Base-by-base conservation (phyloP, 2,113 vertebrate species). In the Mirza zaza region DNA sequence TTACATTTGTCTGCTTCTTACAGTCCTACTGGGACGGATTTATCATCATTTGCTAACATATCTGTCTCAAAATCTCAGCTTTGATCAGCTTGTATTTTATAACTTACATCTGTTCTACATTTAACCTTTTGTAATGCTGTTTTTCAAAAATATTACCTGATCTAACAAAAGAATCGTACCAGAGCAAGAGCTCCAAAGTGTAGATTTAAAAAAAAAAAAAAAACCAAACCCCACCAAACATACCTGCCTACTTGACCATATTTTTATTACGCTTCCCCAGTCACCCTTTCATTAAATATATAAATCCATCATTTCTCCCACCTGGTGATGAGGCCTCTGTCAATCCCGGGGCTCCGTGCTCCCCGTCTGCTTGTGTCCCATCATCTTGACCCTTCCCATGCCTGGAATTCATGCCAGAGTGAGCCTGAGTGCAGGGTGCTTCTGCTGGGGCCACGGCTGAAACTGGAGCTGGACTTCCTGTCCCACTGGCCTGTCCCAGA, bases 51-150 rank as follows among this genome's bases (percentile, higher is more conserved):
- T 99, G 99, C 99, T 98, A 99, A 98, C 98, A 98, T 99, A 99
- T 99, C 99, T 99, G 99, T 99, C 99, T 99, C 98, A 99, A 99
- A 99, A 99, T 99, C 98, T 98, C 95, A 98, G 99, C 99, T 99
- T 99, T 99, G 99, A 99, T 99, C 99, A 99, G 98, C 99, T 99
- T 99, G 99, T 99, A 99, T 99, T 99, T 99, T 99, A 99, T 99
- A 99, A 99, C 99, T 99, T 99, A 99, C 99, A 99, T 99, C 99
- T 99, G 99, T 99, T 99, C 99, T 98, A 98, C 98, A 98, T 99
- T 99, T 99, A 99, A 99, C 99, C 99, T 99, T 99, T 99, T 98
- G 98, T 99, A 99, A 99, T 99, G 99, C 99, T 98, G 98, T 98
- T 99, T 99, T 99, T 99, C 99, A 99, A 98, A 99, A 99, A 99